Conservation (phyloP, 2,113 vertebrate species). For the Syngnathus scovelli region DNA sequence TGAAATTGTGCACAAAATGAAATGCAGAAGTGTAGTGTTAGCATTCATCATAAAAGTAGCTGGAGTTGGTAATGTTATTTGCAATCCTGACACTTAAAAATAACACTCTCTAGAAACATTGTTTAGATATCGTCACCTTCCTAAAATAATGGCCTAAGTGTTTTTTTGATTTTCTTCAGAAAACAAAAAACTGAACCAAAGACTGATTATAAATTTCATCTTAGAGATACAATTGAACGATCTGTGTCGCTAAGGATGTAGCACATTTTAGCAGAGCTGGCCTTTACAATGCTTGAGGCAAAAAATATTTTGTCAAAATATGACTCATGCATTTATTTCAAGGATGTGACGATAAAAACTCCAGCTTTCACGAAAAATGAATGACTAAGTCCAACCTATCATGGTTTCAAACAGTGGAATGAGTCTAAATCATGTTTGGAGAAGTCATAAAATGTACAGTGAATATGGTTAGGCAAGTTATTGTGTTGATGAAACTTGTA, state of each 20-base stretch:
- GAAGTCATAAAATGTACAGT: background rate
- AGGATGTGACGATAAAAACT: background rate
- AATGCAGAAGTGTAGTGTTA: slow-evolving; percentile 1
- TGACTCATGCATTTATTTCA: no score
- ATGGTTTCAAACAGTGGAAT: background rate
- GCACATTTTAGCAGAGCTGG: no score
- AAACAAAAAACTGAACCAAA: no score
- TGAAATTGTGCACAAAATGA: slow-evolving; percentile 27
- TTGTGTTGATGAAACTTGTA: background rate
- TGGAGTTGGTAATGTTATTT: background rate
- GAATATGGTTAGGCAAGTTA: background rate
- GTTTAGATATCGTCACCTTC: background rate
- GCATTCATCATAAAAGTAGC: background rate
- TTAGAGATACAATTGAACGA: no score
- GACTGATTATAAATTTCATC: no score
- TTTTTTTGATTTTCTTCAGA: no score
- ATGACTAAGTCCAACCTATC: background rate
- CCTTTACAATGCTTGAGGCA: no score
- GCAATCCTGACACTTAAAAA: background rate
- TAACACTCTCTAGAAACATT: background rate
- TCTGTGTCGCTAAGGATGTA: no score
- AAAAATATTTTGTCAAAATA: no score
- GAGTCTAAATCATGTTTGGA: background rate
- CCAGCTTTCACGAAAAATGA: background rate
- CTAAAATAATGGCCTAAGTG: no score